phyloP scores from a whole-genome alignment of 2,888 invertebrate genomes.

The Drosophila tripunctata region DNA sequence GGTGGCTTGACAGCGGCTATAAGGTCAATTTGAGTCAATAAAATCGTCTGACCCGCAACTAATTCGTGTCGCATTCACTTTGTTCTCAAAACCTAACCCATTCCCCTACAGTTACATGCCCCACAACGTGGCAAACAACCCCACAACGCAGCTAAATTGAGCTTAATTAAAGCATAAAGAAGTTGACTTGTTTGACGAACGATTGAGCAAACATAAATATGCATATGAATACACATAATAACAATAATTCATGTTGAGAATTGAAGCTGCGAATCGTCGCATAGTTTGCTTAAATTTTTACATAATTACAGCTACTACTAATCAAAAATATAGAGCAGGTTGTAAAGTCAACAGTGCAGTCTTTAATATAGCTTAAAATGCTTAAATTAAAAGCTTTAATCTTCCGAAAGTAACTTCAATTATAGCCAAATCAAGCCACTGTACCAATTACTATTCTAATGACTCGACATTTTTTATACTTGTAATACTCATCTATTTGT shows the following conservation, averaged over 20 bases:
- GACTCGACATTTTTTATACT: slow-evolving; percentile 24
- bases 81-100: slow-evolving; percentile 14
- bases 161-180: slow-evolving; percentile 79
- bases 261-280: background rate
- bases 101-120: too few relatives aligned
- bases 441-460: background rate
- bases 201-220: slow-evolving; percentile 1
- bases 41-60: slow-evolving; percentile 56
- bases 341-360: too few relatives aligned
- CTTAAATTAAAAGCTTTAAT: too few relatives aligned
- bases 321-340: too few relatives aligned
- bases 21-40: slow-evolving; percentile 68
- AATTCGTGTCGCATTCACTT: slow-evolving; percentile 47
- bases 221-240: background rate
- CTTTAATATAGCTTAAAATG: background rate
- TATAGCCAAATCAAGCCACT: background rate
- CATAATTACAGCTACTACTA: background rate
- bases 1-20: background rate
- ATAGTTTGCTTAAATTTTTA: background rate
- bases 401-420: background rate
- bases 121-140: too few relatives aligned
- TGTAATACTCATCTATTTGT: background rate
- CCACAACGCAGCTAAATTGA: slow-evolving; percentile 75
- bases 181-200: slow-evolving; percentile 51
- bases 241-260: background rate